These are phyloP conservation scores for Ctena decussata DNA, from an alignment of 2,888 invertebrate species.

Conservation along the genomic window DNA sequence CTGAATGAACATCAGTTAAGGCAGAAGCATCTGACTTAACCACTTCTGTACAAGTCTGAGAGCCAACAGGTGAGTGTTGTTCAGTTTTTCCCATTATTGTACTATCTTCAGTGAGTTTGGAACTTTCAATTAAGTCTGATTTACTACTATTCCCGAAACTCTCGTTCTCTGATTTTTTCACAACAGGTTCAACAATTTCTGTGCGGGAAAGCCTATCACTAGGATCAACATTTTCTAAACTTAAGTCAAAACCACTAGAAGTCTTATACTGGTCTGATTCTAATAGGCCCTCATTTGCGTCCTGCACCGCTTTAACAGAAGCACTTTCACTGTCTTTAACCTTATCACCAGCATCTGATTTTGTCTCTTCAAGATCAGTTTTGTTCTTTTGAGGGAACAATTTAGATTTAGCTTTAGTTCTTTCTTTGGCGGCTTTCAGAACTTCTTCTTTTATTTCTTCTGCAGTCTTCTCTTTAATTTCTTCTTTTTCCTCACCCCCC, in stretches of 20 bases:
- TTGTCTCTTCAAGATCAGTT: not conserved
- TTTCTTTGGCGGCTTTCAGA: slow-evolving; percentile 65
- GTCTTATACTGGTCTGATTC: not conserved
- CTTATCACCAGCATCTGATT: not conserved
- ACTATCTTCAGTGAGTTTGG: not conserved
- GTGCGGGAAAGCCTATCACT: not conserved
- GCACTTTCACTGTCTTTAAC: not conserved
- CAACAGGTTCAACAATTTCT: too few species aligned
- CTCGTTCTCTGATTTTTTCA: not conserved
- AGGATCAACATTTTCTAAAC: not conserved
- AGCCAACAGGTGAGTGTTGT: not conserved
- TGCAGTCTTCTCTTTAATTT: slow-evolving; percentile 56
- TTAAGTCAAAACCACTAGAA: too few species aligned
- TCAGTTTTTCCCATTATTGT: not conserved
- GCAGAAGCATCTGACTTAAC: not conserved
- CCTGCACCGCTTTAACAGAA: not conserved
- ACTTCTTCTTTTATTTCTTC: slow-evolving; percentile 65
- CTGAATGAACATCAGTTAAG: not conserved
- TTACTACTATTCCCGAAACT: not conserved
- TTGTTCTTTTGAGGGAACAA: slow-evolving; percentile 51
- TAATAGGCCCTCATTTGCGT: not conserved
- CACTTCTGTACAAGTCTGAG: not conserved
- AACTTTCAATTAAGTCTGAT: not conserved
- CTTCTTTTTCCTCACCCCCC: slow-evolving; percentile 26
- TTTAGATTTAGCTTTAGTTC: slow-evolving; percentile 60